Evolutionary conservation across 2,113 vertebrate genomes (phyloP).

Genomic region (Onychostoma macrolepis): DNA sequence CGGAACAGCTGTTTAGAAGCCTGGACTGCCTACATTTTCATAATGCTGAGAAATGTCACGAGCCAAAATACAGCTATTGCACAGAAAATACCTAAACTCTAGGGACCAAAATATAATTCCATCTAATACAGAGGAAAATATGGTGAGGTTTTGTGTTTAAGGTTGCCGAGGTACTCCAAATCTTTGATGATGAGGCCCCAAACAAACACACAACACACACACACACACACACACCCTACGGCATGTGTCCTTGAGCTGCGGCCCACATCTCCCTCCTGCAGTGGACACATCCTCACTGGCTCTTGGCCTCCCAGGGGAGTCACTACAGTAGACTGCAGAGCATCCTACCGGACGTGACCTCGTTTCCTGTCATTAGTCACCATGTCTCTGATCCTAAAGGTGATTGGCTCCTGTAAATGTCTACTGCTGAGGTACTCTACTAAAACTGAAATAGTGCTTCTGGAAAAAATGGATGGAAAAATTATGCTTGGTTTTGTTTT

Average conservation of each 20-base stretch:
- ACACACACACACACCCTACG: neutral
- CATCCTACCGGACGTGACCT: slow-evolving; percentile 60
- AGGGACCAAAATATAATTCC: neutral
- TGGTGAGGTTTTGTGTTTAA: slow-evolving; percentile 12
- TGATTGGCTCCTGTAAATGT: slow-evolving; percentile 33
- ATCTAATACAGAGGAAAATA: neutral
- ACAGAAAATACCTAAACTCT: neutral
- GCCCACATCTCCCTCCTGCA: neutral
- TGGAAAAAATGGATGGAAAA: neutral
- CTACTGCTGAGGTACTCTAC: neutral
- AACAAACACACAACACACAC: neutral
- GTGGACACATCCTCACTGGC: slow-evolving; percentile 60
- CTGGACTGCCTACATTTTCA: neutral
- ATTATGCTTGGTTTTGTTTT: neutral
- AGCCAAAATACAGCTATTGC: neutral
- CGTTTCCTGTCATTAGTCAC: slow-evolving; percentile 48
- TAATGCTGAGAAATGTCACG: neutral
- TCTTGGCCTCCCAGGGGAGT: slow-evolving; percentile 48
- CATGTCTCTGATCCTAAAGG: slow-evolving; percentile 32
- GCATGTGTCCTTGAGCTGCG: slow-evolving; percentile 45
- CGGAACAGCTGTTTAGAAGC: neutral
- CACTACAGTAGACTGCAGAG: slow-evolving; percentile 51
- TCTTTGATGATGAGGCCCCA: slow-evolving; percentile 29
- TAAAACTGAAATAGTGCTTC: neutral
- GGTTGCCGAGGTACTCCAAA: neutral